Conservation (phyloP, 2,797 vertebrate species). For the Glyptemys insculpta region DNA sequence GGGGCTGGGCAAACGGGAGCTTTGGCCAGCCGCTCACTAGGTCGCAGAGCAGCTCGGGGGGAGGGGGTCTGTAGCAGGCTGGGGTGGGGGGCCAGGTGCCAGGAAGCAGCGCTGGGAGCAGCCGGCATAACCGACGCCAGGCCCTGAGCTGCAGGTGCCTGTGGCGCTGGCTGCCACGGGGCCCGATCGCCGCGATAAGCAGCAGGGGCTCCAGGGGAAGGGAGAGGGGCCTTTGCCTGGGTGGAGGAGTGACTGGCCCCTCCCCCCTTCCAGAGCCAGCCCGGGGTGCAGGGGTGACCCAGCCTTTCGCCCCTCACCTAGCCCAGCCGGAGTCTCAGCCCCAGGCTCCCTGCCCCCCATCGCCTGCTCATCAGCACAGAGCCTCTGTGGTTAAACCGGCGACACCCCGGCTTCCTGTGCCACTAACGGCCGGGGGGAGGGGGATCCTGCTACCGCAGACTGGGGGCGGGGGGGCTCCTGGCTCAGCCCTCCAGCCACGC, state of each 20-base stretch:
- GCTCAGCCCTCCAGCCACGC: background rate
- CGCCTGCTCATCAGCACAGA: background rate
- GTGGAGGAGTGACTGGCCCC: background rate
- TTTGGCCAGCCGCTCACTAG: too few species aligned
- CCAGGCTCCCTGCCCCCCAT: background rate
- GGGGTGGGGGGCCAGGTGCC: background rate
- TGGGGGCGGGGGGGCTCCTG: background rate
- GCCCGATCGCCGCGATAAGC: too few species aligned
- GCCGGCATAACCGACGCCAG: background rate
- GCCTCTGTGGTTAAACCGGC: background rate
- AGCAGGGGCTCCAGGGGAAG: background rate
- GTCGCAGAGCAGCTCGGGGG: rapidly evolving
- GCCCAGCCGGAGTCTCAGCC: background rate
- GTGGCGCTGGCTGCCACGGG: rapidly evolving
- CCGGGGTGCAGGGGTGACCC: rapidly evolving
- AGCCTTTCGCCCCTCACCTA: background rate
- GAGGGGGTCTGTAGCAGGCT: background rate
- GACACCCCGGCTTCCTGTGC: background rate
- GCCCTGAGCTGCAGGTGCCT: background rate
- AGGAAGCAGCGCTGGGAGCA: background rate
- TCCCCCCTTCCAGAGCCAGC: background rate
- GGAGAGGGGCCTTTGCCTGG: background rate
- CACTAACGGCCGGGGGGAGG: background rate
- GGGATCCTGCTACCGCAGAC: background rate
- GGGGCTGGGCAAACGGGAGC: too few species aligned